These are phyloP conservation scores for Notospermus geniculatus DNA, from an alignment of 1,140 invertebrate genomes.

Conservation along the genomic window DNA sequence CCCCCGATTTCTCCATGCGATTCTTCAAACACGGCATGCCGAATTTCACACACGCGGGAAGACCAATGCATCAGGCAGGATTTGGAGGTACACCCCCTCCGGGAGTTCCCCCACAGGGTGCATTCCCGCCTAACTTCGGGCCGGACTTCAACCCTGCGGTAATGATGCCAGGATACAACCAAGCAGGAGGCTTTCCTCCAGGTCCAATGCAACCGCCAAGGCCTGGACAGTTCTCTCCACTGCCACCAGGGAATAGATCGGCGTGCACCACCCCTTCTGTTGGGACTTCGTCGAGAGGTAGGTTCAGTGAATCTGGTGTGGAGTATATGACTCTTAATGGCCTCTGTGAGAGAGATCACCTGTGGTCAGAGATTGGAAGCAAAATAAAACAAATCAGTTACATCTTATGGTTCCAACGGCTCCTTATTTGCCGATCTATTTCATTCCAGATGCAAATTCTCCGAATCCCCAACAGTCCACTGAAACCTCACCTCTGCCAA, in stretches of 20 bases:
- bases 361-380: too few species aligned
- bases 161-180: neutral
- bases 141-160: conserved; percentile 1
- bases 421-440: neutral
- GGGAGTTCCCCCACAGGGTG: neutral
- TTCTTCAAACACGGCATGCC: neutral
- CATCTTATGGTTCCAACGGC: neutral
- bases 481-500: neutral
- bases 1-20: conserved; percentile 31
- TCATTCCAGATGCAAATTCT: neutral
- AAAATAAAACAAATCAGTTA: too few species aligned
- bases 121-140: neutral
- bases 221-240: conserved; percentile 1
- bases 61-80: neutral
- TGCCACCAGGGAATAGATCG: conserved; percentile 5
- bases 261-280: neutral
- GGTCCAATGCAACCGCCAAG: neutral
- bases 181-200: neutral
- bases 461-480: neutral
- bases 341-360: too few species aligned
- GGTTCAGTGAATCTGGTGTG: neutral
- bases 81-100: neutral
- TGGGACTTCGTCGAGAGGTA: neutral
- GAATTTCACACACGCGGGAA: neutral
- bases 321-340: neutral